Percentiles rank a stretch among this genome's conserved stretches.
phyloP scores from a whole-genome alignment of 2,113 vertebrate genomes.

The Drymodes brunneopygia region DNA sequence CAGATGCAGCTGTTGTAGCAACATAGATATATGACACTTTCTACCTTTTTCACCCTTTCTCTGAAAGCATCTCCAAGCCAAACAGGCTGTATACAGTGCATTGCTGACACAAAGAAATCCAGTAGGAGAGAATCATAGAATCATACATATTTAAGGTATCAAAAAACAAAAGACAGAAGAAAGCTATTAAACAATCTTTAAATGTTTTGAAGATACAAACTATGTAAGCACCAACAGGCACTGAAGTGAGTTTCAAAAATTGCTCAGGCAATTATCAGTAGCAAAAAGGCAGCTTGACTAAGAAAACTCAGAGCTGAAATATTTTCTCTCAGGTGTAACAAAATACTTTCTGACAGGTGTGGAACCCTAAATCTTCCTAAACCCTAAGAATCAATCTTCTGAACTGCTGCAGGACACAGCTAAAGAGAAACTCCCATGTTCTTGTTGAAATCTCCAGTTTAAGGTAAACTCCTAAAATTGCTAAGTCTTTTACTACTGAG shows the following conservation, averaged over 20 bases:
- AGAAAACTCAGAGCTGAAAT: neutral
- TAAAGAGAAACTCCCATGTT: neutral
- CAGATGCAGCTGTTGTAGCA: neutral
- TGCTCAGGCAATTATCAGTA: neutral
- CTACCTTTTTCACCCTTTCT: neutral
- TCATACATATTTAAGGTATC: neutral
- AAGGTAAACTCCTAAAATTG: neutral
- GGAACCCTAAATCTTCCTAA: neutral
- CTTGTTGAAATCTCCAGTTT: neutral
- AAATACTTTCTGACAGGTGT: neutral
- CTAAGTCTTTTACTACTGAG: neutral
- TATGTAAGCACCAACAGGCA: neutral
- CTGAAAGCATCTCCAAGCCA: neutral
- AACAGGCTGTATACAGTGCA: neutral
- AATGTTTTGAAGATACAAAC: neutral
- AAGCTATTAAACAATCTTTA: neutral
- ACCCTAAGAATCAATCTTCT: neutral
- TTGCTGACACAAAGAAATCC: neutral
- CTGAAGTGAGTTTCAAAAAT: neutral
- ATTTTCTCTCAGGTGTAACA: neutral
- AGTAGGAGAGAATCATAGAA: neutral
- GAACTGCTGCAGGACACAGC: neutral
- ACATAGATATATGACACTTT: neutral
- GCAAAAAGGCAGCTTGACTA: neutral
- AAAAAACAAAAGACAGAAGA: neutral